Base-by-base conservation (phyloP, 2,797 vertebrate species). In the Lepidocolaptes lacrymiger region DNA sequence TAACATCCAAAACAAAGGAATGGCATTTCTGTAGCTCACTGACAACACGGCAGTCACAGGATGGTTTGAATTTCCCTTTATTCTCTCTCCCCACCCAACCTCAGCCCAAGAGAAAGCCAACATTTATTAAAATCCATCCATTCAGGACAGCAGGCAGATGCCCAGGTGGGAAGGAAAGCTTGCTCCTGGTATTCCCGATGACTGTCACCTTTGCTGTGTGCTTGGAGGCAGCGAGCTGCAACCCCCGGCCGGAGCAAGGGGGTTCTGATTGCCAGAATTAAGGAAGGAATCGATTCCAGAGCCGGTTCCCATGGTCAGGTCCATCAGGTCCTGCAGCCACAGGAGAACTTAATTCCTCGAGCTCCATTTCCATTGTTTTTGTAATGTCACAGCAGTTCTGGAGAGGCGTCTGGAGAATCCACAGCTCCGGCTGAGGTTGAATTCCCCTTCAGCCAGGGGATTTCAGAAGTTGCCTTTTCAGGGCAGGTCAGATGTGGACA, bases 381-480 rank as follows among this genome's bases (percentile, higher is more conserved):
- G 4, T 72, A 83, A 77, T 8, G 4, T 89, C 86, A 77, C 82
- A 63, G 89, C 78, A 75, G 94, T 91, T 97, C 97, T 97, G 95
- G 85, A 97, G 89, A 96, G 80, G 94, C 10, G 9, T n/a, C 28
- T 94, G 78, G 92, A 95, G 91, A 92, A 93, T 87, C 63, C 43
- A 73, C 89, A 93, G 95, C 94, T 95, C 73, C 67, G 63, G 41
- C 82, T 43, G 39, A 62, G 61, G 39, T 16, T 62, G 61, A 62
- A 43, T 22, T 62, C 28, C 61, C 61, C 20, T 79, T 51, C 86
- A 77, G 62, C 80, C 94, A 39, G 77, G 49, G 86, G 44, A 28
- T 85, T 95, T 94, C 52, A n/a, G 81, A 92, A 88, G 95, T 96
- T 95, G 91, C 83, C 22, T 89, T 97, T 95, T 91, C 91, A 93